Evolutionary conservation across 92 coral and sea anemone species (phyloP).

Genomic region (Epizoanthus stellaris): DNA sequence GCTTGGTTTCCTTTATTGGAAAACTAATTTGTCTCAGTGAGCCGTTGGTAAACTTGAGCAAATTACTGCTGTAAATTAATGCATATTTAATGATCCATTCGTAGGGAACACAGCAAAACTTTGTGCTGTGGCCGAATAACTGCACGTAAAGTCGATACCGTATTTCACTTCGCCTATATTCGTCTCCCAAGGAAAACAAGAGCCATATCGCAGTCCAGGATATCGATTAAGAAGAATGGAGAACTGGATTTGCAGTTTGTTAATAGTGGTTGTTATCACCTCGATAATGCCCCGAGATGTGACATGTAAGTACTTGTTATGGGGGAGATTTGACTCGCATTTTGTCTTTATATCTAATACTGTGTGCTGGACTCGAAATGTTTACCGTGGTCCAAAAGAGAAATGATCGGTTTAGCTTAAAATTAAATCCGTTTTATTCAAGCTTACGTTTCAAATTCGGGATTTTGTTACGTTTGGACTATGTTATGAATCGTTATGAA

Average conservation of each 20-base stretch:
- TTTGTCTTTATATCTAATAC: too few relatives aligned
- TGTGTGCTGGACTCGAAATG: too few relatives aligned
- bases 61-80: conserved; percentile 25
- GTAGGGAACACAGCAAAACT: background rate
- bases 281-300: conserved; percentile 21
- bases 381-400: too few relatives aligned
- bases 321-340: too few relatives aligned
- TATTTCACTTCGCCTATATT: too few relatives aligned
- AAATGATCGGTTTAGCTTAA: too few relatives aligned
- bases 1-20: conserved; percentile 38
- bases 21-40: conserved; percentile 19
- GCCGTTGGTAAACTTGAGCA: conserved; percentile 9
- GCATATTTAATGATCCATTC: conserved; percentile 12
- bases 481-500: too few relatives aligned
- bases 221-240: conserved; percentile 16
- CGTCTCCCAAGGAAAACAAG: too few relatives aligned
- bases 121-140: background rate
- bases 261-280: conserved; percentile 26
- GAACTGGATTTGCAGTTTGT: background rate
- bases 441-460: too few relatives aligned
- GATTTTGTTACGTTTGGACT: too few relatives aligned
- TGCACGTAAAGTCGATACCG: background rate
- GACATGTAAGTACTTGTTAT: conserved; percentile 26
- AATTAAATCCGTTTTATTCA: too few relatives aligned
- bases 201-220: too few relatives aligned